Evolutionary conservation across 2,888 invertebrate genomes (phyloP).

Genomic region (Platypus cylindrus): DNA sequence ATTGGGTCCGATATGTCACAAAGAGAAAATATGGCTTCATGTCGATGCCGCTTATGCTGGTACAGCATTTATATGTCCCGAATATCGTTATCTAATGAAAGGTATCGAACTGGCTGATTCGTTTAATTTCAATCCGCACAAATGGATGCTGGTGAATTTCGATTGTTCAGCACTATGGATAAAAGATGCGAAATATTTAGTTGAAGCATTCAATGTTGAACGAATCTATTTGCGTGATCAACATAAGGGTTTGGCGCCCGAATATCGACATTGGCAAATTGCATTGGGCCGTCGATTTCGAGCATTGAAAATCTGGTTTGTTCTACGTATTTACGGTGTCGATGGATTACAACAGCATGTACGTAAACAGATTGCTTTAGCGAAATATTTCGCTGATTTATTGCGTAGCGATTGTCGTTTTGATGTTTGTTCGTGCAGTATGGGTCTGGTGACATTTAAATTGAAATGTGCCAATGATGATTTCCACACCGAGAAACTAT

Average conservation of each 20-base stretch:
- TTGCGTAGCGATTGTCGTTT: slow-evolving; percentile 63
- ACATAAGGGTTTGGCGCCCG: slow-evolving; percentile 47
- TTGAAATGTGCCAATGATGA: slow-evolving; percentile 59
- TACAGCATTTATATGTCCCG: slow-evolving; percentile 82
- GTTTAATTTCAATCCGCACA: slow-evolving; percentile 89
- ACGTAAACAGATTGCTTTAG: slow-evolving; percentile 60
- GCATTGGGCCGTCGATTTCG: slow-evolving; percentile 80
- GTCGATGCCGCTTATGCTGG: slow-evolving; percentile 96
- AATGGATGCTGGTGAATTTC: slow-evolving; percentile 91
- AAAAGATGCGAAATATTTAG: slow-evolving; percentile 65
- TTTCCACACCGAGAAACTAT: slow-evolving; percentile 56
- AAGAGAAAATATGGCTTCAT: slow-evolving; percentile 76
- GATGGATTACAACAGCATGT: slow-evolving; percentile 69
- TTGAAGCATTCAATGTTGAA: slow-evolving; percentile 85
- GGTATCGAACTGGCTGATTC: slow-evolving; percentile 73
- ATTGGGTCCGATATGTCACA: slow-evolving; percentile 69
- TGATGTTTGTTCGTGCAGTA: slow-evolving; percentile 45
- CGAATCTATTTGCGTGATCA: slow-evolving; percentile 80
- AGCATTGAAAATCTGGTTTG: slow-evolving; percentile 86
- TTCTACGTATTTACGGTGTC: slow-evolving; percentile 69
- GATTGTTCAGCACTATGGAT: slow-evolving; percentile 94
- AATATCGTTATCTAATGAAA: slow-evolving; percentile 50
- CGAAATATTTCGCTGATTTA: slow-evolving; percentile 66
- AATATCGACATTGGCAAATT: slow-evolving; percentile 77
- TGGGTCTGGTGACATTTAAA: slow-evolving; percentile 77